These are phyloP conservation scores for Bedellia somnulentella DNA, from an alignment of 2,888 invertebrate species.

Conservation along the genomic window DNA sequence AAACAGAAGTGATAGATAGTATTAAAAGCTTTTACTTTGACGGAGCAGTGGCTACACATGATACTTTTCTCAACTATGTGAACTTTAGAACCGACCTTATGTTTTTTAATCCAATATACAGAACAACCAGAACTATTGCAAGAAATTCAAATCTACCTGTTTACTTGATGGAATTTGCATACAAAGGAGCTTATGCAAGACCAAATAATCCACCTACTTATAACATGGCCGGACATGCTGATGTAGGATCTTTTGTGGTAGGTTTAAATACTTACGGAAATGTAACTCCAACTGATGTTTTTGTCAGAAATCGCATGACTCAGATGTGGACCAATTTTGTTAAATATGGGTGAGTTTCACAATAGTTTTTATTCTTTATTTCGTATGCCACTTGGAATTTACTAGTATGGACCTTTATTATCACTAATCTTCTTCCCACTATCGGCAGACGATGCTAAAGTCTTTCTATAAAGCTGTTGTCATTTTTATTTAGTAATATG, in stretches of 20 bases:
- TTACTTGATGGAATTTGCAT: slow-evolving; percentile 4
- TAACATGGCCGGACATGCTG: neutral
- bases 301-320: neutral
- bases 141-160: neutral
- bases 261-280: neutral
- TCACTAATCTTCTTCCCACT: too few relatives aligned
- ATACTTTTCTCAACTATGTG: too few relatives aligned
- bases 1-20: neutral
- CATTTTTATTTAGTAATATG: too few relatives aligned
- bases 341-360: slow-evolving; percentile 1
- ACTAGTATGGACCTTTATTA: too few relatives aligned
- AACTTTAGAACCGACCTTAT: neutral
- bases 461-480: too few relatives aligned
- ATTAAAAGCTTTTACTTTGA: slow-evolving; percentile 2
- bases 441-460: too few relatives aligned
- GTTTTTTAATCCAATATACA: neutral
- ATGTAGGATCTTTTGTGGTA: neutral
- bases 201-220: neutral
- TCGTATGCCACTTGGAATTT: too few relatives aligned
- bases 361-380: too few relatives aligned
- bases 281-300: neutral
- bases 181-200: neutral
- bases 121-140: neutral
- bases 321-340: slow-evolving; percentile 2
- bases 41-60: too few relatives aligned